Evolutionary conservation across 2,888 invertebrate species (phyloP).

Genomic region (Homarus gammarus): DNA sequence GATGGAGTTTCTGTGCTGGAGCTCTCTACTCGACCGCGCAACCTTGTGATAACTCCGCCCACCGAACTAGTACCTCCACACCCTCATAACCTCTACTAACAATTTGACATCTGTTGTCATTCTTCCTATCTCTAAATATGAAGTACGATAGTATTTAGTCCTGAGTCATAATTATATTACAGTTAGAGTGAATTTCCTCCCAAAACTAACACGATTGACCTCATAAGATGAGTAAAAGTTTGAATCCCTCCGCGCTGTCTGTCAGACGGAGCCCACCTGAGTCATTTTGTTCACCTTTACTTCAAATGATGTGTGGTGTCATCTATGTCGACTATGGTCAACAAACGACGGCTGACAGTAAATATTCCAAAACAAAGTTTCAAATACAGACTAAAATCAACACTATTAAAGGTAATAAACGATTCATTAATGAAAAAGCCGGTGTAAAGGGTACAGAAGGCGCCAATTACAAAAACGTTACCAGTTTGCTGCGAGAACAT

Average conservation of each 20-base stretch:
- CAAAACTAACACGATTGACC: slow-evolving; percentile 20
- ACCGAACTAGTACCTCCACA: slow-evolving; percentile 56
- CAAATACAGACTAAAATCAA: background rate
- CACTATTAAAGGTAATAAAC: background rate
- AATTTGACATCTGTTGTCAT: background rate
- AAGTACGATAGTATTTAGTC: background rate
- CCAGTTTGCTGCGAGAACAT: no score
- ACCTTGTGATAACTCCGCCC: slow-evolving; percentile 56
- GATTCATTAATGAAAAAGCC: slow-evolving; percentile 1
- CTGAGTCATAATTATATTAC: background rate
- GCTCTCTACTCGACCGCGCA: slow-evolving; percentile 49
- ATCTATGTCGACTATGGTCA: background rate
- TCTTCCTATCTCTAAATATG: background rate
- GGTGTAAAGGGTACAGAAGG: slow-evolving; percentile 15
- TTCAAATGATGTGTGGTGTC: slow-evolving; percentile 13
- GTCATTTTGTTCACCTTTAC: slow-evolving; percentile 47
- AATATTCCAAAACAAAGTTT: background rate
- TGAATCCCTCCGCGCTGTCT: slow-evolving; percentile 54
- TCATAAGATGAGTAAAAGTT: slow-evolving; percentile 46
- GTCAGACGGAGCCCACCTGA: slow-evolving; percentile 51
- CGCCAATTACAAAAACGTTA: slow-evolving; percentile 51
- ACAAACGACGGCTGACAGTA: background rate
- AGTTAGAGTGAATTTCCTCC: background rate
- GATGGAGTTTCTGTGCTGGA: background rate
- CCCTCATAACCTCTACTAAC: background rate